Conservation (phyloP, 2,113 vertebrate genomes). For the Amphiprion percula region DNA sequence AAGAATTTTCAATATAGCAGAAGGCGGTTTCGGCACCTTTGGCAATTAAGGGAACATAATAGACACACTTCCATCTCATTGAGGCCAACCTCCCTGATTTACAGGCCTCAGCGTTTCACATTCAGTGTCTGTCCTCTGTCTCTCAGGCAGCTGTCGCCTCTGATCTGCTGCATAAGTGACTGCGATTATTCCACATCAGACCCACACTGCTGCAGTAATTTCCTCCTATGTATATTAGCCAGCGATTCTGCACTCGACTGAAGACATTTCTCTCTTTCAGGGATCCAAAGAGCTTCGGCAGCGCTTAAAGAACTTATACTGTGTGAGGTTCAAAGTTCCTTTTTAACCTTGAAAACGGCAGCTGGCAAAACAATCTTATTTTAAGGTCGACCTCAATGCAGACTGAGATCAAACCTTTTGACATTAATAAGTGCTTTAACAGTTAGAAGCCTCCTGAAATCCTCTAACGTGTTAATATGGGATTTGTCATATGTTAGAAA, state of each 20-base stretch:
- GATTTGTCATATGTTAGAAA: no score
- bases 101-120: slow-evolving; percentile 12
- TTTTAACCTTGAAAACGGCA: no score
- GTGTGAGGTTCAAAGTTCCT: no score
- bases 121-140: slow-evolving; percentile 7
- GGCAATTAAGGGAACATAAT: slow-evolving; percentile 21
- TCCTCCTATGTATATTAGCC: neutral
- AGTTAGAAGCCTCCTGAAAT: no score
- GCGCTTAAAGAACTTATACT: no score
- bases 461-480: no score
- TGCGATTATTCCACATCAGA: slow-evolving; percentile 20
- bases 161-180: neutral
- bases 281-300: no score
- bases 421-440: no score
- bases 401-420: no score
- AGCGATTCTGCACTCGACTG: neutral
- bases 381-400: no score
- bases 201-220: slow-evolving; percentile 1
- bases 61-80: slow-evolving; percentile 9
- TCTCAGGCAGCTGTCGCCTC: slow-evolving; percentile 20
- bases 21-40: slow-evolving; percentile 14
- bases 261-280: no score
- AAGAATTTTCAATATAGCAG: slow-evolving; percentile 1
- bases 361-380: no score
- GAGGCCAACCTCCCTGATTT: slow-evolving; percentile 13